phyloP scores from a whole-genome alignment of 2,888 invertebrate species.

The Cryptocephalus primarius region DNA sequence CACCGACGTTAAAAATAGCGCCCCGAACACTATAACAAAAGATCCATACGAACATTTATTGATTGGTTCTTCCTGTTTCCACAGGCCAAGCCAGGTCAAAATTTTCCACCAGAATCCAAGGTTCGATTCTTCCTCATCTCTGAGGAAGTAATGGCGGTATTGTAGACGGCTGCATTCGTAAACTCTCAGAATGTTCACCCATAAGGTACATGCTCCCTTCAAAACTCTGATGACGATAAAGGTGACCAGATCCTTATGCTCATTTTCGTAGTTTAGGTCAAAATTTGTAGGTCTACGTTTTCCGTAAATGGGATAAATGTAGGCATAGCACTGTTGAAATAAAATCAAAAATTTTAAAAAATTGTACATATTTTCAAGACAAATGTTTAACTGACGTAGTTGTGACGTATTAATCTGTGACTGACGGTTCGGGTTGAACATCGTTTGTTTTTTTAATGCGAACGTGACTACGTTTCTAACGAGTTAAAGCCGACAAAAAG shows the following conservation, averaged over 20 bases:
- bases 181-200: constrained; percentile 14
- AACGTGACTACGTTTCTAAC: too few species aligned
- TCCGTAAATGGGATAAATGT: constrained; percentile 11
- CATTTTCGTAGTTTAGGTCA: constrained; percentile 3
- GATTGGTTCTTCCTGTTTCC: constrained; percentile 6
- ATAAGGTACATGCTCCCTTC: constrained; percentile 15
- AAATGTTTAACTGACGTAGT: too few species aligned
- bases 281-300: constrained; percentile 3
- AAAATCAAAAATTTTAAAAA: too few species aligned
- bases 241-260: constrained; percentile 11
- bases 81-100: constrained; percentile 6
- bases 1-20: constrained; percentile 7
- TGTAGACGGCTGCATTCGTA: constrained; percentile 10
- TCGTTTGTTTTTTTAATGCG: too few species aligned
- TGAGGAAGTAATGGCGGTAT: too few species aligned
- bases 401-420: too few species aligned
- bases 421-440: too few species aligned
- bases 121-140: background rate
- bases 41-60: constrained; percentile 16
- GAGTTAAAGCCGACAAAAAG: too few species aligned
- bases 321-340: constrained; percentile 6
- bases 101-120: background rate
- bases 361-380: too few species aligned
- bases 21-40: constrained; percentile 13
- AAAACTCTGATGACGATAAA: constrained; percentile 10